Base-by-base conservation (phyloP, 2,888 invertebrate species). In the Meiosimyza decipiens region DNA sequence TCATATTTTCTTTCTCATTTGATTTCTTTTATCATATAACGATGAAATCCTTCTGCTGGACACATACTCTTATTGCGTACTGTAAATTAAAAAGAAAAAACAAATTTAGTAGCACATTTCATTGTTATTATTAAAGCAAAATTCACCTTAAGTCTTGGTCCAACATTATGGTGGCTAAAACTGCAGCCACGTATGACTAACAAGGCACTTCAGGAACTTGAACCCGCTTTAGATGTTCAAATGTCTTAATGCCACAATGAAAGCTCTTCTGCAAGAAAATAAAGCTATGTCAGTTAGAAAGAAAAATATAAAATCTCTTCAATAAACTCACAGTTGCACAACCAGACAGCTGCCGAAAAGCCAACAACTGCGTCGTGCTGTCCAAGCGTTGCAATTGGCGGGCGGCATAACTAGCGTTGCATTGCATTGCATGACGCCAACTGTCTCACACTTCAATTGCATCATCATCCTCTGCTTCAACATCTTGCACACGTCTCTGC, bases 371-470 rank as follows among this genome's bases (percentile, higher is more conserved):
- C 40, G 6, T 40, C 40, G 9, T 40, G 6, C 40, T 40, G 9
- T 40, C 9, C 40, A 40, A 55, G n/a, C n/a, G 60, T 15, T 40
- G 40, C 33, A 33, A 3, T 28, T 33, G 40, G 22, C 28, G 60
- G 4, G 51, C 40, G 16, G 16, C 60, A 47, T 57, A 79, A 78
- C 81, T 79, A 78, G 80, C 76, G 40, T 28, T 59, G 55, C 57
- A 22, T 33, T 13, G 22, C 50, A 60, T 28, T 11, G 47, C 63
- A 7, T 33, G 51, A 52, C 62, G 47, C 16, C 62, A 51, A 28
- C 54, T 11, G 18, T 22, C 74, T 78, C 76, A 78, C 76, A 77
- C 78, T 74, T 79, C 79, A 59, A 78, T 78, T 33, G 77, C 77
- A 47, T 76, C 75, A 65, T 73, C 76, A 18, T 74, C 76, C 54